Conservation (phyloP, 2,113 vertebrate genomes). For the Cichladusa arquata region DNA sequence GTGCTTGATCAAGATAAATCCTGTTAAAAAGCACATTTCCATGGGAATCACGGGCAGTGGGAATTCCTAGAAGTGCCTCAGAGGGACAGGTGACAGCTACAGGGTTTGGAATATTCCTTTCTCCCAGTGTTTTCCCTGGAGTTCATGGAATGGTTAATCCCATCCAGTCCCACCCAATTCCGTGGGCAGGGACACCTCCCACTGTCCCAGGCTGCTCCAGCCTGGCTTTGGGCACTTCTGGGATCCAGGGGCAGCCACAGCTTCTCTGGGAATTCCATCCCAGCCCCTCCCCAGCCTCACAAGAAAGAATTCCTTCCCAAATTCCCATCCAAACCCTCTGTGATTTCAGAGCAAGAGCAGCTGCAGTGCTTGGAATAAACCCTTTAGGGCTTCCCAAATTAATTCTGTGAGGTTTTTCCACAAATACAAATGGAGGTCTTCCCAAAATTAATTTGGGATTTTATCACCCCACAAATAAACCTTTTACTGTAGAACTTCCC, state of each 20-base stretch:
- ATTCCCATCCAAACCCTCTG: accelerated
- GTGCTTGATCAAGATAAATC: not conserved
- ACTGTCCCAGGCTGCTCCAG: not conserved
- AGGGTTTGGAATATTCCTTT: not conserved
- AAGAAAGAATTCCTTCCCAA: not conserved
- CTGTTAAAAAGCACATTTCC: accelerated
- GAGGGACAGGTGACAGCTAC: accelerated
- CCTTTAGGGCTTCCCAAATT: not conserved
- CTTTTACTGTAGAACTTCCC: accelerated
- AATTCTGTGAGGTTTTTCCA: not conserved
- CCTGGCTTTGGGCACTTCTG: not conserved
- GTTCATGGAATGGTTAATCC: not conserved
- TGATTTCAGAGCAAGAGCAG: not conserved
- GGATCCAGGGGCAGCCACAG: not conserved
- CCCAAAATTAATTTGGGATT: too few relatives aligned
- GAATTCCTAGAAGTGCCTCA: not conserved
- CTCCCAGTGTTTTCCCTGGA: accelerated
- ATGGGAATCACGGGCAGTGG: accelerated
- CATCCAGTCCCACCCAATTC: not conserved
- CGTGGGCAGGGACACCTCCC: not conserved
- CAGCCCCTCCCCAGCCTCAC: not conserved
- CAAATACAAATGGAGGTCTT: not conserved
- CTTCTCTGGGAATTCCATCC: not conserved
- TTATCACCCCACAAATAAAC: not conserved
- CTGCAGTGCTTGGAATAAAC: not conserved